Conservation (phyloP, 2,113 vertebrate genomes). For the Isichthys henryi region DNA sequence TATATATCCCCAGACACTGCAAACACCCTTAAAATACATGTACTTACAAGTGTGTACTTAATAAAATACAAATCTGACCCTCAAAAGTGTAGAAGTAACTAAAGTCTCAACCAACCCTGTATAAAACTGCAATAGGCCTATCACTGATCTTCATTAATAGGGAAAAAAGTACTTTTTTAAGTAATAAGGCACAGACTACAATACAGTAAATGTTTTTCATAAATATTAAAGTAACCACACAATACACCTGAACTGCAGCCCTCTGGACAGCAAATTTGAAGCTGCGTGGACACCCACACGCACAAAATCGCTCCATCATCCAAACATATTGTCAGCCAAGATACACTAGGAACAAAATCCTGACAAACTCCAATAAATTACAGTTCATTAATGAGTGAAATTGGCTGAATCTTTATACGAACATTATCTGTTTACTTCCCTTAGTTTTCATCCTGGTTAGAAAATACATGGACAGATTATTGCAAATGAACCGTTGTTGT, state of each 20-base stretch:
- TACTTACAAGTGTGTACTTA: not conserved
- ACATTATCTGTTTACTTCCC: not conserved
- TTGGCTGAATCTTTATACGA: not conserved
- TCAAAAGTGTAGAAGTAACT: not conserved
- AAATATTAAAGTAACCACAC: not conserved
- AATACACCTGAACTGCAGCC: not conserved
- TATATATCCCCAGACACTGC: not conserved
- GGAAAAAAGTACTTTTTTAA: not conserved
- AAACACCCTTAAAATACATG: not conserved
- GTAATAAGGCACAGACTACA: not conserved
- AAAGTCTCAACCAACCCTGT: not conserved
- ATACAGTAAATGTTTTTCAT: not conserved
- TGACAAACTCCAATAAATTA: not conserved
- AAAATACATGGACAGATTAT: not conserved
- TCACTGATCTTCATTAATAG: not conserved
- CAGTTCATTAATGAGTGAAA: not conserved
- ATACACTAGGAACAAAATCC: not conserved
- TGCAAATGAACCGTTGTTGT: not conserved
- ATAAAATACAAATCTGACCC: not conserved
- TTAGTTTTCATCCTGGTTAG: not conserved
- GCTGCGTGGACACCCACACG: not conserved
- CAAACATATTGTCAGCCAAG: not conserved
- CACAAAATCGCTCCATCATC: not conserved
- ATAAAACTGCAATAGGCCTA: not conserved
- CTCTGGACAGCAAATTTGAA: not conserved